These are phyloP conservation scores for Scatophagus argus DNA, from an alignment of 2,113 vertebrate species.

Conservation along the genomic window DNA sequence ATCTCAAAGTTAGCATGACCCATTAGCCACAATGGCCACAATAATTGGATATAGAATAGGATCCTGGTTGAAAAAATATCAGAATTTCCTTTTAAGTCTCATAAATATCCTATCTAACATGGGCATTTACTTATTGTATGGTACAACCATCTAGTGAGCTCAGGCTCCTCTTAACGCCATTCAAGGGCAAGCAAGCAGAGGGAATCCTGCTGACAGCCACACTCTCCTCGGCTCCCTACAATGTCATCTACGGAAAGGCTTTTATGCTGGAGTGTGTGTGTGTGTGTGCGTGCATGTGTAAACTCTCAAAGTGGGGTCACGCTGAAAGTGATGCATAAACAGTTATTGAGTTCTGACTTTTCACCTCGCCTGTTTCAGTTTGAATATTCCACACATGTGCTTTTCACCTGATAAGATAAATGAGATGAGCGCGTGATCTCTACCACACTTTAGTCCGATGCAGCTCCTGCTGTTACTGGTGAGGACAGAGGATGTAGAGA, in stretches of 20 bases:
- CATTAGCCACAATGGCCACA: not conserved
- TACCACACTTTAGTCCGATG: not conserved
- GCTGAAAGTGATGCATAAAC: constrained; percentile 54
- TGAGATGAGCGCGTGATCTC: constrained; percentile 2
- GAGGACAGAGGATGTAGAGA: not conserved
- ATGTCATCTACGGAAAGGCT: constrained; percentile 41
- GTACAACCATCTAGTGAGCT: not conserved
- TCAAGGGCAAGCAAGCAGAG: constrained; percentile 57
- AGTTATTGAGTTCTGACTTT: constrained; percentile 49
- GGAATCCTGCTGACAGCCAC: constrained; percentile 63
- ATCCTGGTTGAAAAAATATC: not conserved
- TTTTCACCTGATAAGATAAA: constrained; percentile 4
- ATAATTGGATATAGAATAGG: too few species aligned
- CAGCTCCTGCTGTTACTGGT: not conserved
- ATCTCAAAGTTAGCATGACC: not conserved
- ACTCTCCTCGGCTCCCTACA: constrained; percentile 59
- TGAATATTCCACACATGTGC: constrained; percentile 25
- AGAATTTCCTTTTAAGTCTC: not conserved
- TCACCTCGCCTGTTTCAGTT: constrained; percentile 33
- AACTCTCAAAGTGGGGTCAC: constrained; percentile 43
- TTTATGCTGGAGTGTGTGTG: constrained; percentile 16
- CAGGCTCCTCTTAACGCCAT: constrained; percentile 15
- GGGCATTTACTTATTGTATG: not conserved
- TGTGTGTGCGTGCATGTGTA: constrained; percentile 10
- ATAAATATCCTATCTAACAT: not conserved